Base-by-base conservation (phyloP, 2,888 invertebrate genomes). In the Nemoura dubitans region DNA sequence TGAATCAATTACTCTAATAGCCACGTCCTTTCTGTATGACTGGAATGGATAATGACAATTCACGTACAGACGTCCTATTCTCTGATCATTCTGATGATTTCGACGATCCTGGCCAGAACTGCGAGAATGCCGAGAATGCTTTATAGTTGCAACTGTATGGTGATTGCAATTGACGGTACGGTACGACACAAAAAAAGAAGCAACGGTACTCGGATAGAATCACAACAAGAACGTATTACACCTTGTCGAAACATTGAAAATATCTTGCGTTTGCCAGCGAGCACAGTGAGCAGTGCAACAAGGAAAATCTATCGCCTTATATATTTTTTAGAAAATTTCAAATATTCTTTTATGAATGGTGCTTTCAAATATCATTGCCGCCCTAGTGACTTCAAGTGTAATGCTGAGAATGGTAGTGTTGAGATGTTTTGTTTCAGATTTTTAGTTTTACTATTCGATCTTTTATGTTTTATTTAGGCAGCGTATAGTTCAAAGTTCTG, bases 1-100 rank as follows among this genome's bases (percentile, higher is more conserved):
- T 59, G 59, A 59, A 59, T 59, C 59, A 59, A 59, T 59, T 59
- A 59, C 59, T 59, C 59, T 59, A 59, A 59, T 59, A 59, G 59
- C 59, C 21, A 59, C 59, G 59, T 59, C 59, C 59, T 21, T 59
- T 59, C 59, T 59, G 59, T 59, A 59, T 59, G 59, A 59, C 59
- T 59, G 16, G 59, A 59, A 59, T 59, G 59, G 59, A 59, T 14
- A 59, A 59, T 59, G 59, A 14, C 14, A 59, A 2, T 59, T 59
- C 59, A 21, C 59, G 10, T 59, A 21, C 59, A 21, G 6, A 59
- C 59, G 21, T 59, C 2, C 36, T n/a, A 10, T 36, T 36, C 59
- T 21, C 59, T 59, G 59, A 59, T 21, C 59, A 59, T 59, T 21
- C 59, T 59, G 59, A 36, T 36, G 36, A 59, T 14, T 59, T 59